Evolutionary conservation across 2,797 vertebrate species (phyloP).

Genomic region (Esox lucius): DNA sequence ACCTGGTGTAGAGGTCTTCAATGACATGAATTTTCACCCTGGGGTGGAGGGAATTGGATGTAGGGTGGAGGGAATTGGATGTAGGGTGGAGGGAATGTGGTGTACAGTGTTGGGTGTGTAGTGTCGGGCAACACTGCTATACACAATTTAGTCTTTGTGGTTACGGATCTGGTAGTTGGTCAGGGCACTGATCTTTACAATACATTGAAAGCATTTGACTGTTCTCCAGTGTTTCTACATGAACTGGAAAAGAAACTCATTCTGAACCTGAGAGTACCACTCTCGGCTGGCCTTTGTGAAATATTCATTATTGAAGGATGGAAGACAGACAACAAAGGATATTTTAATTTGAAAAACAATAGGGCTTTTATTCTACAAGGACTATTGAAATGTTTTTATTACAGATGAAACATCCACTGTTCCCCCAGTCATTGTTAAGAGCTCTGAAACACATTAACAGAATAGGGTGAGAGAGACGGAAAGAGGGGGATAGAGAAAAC

Average conservation of each 20-base stretch:
- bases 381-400: not conserved
- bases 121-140: too few relatives aligned
- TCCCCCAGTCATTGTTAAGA: not conserved
- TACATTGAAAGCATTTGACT: not conserved
- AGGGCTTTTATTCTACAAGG: not conserved
- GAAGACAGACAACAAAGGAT: constrained; percentile 10
- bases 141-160: not conserved
- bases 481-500: too few relatives aligned
- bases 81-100: too few relatives aligned
- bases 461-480: not conserved
- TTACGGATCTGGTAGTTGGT: not conserved
- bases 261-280: constrained; percentile 31
- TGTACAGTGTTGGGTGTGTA: too few relatives aligned
- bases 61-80: too few relatives aligned
- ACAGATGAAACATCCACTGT: not conserved
- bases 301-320: constrained; percentile 30
- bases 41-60: too few relatives aligned
- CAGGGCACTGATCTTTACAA: not conserved
- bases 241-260: constrained; percentile 11
- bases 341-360: not conserved
- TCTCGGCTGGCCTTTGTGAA: constrained; percentile 32
- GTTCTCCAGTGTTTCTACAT: not conserved
- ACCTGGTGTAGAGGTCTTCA: too few relatives aligned
- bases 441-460: not conserved
- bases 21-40: too few relatives aligned